Percentiles rank a stretch among this genome's conserved stretches.
These are phyloP conservation scores for Cliona cf. orientalis DNA, from an alignment of 37 sponge, comb jelly and placozoan genomes.

Conservation along the genomic window DNA sequence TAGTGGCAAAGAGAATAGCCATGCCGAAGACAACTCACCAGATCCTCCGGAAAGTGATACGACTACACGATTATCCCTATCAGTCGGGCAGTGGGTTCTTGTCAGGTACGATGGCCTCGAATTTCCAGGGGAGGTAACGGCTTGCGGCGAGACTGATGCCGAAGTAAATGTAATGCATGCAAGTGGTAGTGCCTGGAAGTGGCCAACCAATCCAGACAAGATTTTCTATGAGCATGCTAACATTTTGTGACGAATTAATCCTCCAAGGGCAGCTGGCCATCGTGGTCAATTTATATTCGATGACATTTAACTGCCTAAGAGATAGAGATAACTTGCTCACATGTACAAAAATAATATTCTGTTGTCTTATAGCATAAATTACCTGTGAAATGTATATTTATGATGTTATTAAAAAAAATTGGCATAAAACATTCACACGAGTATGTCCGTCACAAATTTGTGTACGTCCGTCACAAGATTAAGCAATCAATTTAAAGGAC, in stretches of 20 bases:
- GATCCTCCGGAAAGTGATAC: too few species aligned
- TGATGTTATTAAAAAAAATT: too few species aligned
- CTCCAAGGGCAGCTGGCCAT: constrained; percentile 25
- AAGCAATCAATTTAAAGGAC: not conserved
- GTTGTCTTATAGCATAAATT: too few species aligned
- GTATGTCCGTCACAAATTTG: not conserved
- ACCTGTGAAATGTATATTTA: too few species aligned
- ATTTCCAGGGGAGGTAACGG: constrained; percentile 38
- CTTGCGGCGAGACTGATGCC: constrained; percentile 3
- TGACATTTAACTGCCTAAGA: too few species aligned
- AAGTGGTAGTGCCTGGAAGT: constrained; percentile 49
- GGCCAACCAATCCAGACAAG: constrained; percentile 43
- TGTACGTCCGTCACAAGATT: not conserved
- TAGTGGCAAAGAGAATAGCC: too few species aligned
- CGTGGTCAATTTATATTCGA: constrained; percentile 42
- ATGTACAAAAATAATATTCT: too few species aligned
- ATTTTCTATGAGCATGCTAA: constrained; percentile 16
- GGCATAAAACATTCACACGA: not conserved
- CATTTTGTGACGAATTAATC: not conserved
- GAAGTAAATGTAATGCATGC: constrained; percentile 54
- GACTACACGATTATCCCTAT: too few species aligned
- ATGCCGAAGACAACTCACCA: not conserved
- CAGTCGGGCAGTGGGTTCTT: constrained; percentile 31
- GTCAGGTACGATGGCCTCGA: constrained; percentile 21
- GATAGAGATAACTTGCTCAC: too few species aligned